A percentile compares a stretch with the other conserved stretches of the same genome.
Conservation (phyloP, 1,140 invertebrate species). For the Ruditapes philippinarum region DNA sequence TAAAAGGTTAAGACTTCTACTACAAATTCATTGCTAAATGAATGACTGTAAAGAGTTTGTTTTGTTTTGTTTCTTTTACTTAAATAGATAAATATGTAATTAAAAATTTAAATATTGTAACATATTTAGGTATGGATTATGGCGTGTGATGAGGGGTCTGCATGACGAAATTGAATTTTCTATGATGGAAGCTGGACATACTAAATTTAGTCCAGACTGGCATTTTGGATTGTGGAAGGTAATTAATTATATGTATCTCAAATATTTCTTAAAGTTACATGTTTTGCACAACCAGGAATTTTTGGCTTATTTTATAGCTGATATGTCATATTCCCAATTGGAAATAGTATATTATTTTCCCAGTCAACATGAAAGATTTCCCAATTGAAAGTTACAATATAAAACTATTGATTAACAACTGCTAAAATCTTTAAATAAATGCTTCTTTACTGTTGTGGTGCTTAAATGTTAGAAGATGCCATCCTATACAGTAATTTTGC, state of each 20-base stretch:
- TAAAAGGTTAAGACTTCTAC: too few species aligned
- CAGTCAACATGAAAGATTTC: too few species aligned
- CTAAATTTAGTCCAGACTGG: too few species aligned
- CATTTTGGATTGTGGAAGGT: conserved; percentile 12
- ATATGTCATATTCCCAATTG: not conserved
- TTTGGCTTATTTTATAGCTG: not conserved
- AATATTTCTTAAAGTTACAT: not conserved
- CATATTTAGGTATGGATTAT: not conserved
- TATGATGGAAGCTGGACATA: conserved; percentile 11
- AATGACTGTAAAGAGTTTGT: too few species aligned
- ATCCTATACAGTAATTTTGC: not conserved
- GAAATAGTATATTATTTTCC: too few species aligned
- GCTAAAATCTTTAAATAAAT: not conserved
- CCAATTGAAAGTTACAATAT: too few species aligned
- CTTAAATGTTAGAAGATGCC: too few species aligned
- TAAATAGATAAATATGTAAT: too few species aligned
- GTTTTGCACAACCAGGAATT: not conserved
- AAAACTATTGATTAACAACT: not conserved
- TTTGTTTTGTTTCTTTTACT: too few species aligned
- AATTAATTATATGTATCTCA: not conserved
- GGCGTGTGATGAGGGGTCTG: not conserved
- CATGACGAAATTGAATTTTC: not conserved
- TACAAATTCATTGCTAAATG: too few species aligned
- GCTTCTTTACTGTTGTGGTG: too few species aligned
- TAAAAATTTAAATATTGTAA: not conserved